These are phyloP conservation scores for Eolophus roseicapilla DNA, from an alignment of 2,113 vertebrate species.

Conservation along the genomic window DNA sequence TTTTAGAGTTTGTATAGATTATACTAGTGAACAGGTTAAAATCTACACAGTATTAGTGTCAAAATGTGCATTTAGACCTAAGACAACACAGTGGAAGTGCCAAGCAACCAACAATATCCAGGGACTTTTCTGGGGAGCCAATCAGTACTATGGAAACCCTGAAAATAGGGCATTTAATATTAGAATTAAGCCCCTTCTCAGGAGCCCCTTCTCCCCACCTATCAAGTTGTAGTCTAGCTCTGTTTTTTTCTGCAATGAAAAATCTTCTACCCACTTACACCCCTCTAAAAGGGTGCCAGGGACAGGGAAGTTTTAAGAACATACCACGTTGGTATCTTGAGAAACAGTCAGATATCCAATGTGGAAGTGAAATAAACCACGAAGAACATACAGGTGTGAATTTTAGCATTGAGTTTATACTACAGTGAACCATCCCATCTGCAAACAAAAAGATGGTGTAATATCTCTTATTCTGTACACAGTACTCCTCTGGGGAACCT, in stretches of 20 bases:
- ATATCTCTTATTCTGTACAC: neutral
- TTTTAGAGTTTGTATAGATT: neutral
- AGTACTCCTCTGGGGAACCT: neutral
- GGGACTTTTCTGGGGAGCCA: neutral
- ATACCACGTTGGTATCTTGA: neutral
- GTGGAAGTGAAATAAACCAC: neutral
- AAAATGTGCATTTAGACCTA: neutral
- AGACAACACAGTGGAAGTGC: neutral
- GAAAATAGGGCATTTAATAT: neutral
- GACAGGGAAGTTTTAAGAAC: neutral
- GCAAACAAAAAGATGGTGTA: neutral
- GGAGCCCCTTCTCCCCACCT: neutral
- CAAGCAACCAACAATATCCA: neutral
- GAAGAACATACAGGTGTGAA: neutral
- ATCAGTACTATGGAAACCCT: neutral
- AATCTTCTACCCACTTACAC: neutral
- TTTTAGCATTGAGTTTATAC: neutral
- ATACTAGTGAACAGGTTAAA: neutral
- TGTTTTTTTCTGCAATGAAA: neutral
- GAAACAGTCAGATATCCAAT: neutral
- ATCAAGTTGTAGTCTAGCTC: neutral
- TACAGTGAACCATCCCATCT: neutral
- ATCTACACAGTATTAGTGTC: neutral
- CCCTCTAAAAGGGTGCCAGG: neutral
- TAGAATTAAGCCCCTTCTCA: neutral